Conservation (phyloP, 2,113 vertebrate genomes). For the Rhinogobius similis region DNA sequence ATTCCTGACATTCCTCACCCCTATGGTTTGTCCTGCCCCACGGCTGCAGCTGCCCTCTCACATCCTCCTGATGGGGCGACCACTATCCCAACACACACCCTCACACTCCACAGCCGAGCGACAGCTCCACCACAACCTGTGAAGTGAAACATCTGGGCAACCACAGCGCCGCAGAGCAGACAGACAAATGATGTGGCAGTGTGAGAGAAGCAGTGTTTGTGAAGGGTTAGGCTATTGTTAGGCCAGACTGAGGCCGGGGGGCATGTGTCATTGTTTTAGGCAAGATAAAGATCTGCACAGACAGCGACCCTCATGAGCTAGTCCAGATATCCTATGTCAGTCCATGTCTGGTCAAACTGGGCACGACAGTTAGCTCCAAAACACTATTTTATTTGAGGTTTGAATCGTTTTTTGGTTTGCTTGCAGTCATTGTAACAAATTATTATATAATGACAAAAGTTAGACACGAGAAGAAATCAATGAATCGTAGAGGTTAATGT, state of each 20-base stretch:
- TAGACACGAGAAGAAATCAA: too few relatives aligned
- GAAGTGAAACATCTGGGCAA: constrained; percentile 52
- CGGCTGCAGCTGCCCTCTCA: constrained; percentile 62
- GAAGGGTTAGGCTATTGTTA: constrained; percentile 36
- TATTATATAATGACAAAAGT: too few relatives aligned
- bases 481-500: too few relatives aligned
- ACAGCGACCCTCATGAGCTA: constrained; percentile 20
- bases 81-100: constrained; percentile 19
- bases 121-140: constrained; percentile 32
- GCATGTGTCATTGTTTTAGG: constrained; percentile 42
- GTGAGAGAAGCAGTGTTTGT: constrained; percentile 26
- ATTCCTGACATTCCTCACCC: constrained; percentile 73
- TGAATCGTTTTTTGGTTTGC: too few relatives aligned
- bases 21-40: constrained; percentile 37
- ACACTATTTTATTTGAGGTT: too few relatives aligned
- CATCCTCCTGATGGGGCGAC: constrained; percentile 61
- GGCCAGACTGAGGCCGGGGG: constrained; percentile 9
- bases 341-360: background rate
- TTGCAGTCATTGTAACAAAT: too few relatives aligned
- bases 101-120: constrained; percentile 21
- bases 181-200: constrained; percentile 2
- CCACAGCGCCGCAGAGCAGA: constrained; percentile 11
- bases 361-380: background rate
- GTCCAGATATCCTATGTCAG: background rate
- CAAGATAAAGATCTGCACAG: constrained; percentile 57